Evolutionary conservation across 2,797 vertebrate species (phyloP).

Genomic region (Petrocephalus sullivani): DNA sequence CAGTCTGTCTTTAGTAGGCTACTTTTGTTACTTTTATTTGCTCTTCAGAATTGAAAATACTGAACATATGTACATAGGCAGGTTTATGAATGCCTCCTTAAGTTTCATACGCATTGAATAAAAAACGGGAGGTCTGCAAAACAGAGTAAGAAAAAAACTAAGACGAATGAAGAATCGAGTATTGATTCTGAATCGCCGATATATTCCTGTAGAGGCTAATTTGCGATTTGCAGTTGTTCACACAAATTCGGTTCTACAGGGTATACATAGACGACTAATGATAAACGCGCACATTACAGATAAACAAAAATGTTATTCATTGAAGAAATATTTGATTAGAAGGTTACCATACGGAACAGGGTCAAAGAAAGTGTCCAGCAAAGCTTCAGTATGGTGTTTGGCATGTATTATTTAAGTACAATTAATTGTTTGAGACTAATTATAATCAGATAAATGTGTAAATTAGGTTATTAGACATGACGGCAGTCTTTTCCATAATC

Average conservation of each 20-base stretch:
- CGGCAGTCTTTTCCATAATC: background rate
- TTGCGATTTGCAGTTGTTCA: conserved; percentile 61
- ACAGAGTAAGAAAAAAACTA: background rate
- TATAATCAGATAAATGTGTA: background rate
- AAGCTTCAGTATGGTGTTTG: background rate
- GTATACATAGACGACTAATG: conserved; percentile 99
- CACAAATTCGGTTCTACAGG: conserved; percentile 99
- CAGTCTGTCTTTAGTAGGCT: background rate
- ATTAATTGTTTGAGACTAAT: background rate
- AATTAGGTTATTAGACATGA: background rate
- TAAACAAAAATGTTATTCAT: background rate
- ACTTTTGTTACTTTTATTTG: background rate
- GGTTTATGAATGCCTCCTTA: background rate
- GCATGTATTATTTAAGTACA: background rate
- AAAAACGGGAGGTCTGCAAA: background rate
- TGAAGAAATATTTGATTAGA: background rate
- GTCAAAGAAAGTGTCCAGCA: background rate
- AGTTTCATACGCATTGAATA: background rate
- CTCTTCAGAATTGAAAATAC: background rate
- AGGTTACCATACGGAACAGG: background rate
- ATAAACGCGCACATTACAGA: background rate
- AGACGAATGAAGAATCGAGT: background rate
- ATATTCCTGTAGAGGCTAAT: conserved; percentile 63
- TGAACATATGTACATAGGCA: background rate
- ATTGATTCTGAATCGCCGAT: conserved; percentile 54